phyloP scores from a whole-genome alignment of 2,888 invertebrate species.

The Cantharis nigra region DNA sequence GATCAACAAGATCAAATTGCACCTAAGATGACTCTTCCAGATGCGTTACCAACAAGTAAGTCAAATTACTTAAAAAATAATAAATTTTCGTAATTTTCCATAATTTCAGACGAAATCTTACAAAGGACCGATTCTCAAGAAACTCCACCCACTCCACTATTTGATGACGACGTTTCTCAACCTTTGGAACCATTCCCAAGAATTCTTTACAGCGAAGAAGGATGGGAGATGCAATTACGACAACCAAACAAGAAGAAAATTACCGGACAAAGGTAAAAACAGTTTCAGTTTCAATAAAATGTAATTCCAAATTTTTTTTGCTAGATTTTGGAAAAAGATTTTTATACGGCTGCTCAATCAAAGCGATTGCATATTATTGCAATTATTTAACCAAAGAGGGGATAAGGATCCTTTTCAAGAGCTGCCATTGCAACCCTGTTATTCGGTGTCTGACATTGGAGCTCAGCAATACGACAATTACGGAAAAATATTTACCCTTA shows the following conservation, averaged over 20 bases:
- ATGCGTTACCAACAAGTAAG: constrained; percentile 52
- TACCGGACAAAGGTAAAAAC: constrained; percentile 75
- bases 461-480: constrained; percentile 99
- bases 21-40: constrained; percentile 48
- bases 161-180: constrained; percentile 90
- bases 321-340: constrained; percentile 95
- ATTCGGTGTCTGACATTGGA: constrained; percentile 91
- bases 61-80: constrained; percentile 10
- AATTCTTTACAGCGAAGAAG: constrained; percentile 74
- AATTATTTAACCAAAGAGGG: constrained; percentile 78
- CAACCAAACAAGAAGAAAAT: constrained; percentile 97
- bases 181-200: constrained; percentile 92
- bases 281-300: neutral
- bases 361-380: constrained; percentile 83
- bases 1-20: constrained; percentile 63
- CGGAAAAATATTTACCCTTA: constrained; percentile 98
- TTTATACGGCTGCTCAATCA: constrained; percentile 80
- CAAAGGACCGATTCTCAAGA: constrained; percentile 69
- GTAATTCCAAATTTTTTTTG: constrained; percentile 19
- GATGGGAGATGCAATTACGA: constrained; percentile 95
- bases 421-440: constrained; percentile 90
- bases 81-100: neutral
- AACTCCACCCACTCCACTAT: constrained; percentile 90
- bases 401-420: constrained; percentile 96
- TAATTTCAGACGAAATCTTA: constrained; percentile 35